Conservation (phyloP, 1,140 invertebrate genomes). For the Zaprionus gabonicus region DNA sequence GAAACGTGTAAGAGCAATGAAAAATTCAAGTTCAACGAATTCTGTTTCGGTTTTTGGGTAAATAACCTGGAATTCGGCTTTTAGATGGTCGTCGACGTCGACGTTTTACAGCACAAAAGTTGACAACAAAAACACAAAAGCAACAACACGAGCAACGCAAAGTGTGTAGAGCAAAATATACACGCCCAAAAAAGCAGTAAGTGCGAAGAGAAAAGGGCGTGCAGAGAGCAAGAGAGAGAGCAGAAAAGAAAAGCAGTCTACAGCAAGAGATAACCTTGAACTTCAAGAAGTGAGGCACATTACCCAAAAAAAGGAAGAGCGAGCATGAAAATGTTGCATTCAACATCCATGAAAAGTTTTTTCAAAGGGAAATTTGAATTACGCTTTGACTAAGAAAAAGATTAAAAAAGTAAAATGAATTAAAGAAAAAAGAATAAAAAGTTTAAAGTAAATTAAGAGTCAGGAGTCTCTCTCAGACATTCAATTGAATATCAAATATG, state of each 20-base stretch:
- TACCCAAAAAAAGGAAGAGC: conserved; percentile 48
- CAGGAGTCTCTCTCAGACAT: too few relatives aligned
- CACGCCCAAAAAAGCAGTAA: conserved; percentile 62
- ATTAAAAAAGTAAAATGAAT: too few relatives aligned
- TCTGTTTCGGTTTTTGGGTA: conserved; percentile 59
- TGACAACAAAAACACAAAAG: conserved; percentile 54
- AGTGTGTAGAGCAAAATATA: conserved; percentile 37
- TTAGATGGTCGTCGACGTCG: conserved; percentile 1
- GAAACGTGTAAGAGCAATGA: conserved; percentile 55
- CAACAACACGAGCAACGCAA: conserved; percentile 31
- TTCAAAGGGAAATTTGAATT: neutral
- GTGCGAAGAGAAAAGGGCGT: conserved; percentile 35
- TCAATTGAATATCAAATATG: too few relatives aligned
- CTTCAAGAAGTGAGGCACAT: conserved; percentile 32
- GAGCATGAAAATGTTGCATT: conserved; percentile 3
- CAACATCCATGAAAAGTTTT: neutral
- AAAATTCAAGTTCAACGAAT: conserved; percentile 80
- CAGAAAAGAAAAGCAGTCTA: neutral
- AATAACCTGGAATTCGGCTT: conserved; percentile 64
- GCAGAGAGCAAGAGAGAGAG: conserved; percentile 3
- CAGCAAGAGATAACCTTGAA: conserved; percentile 44
- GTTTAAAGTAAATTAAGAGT: too few relatives aligned
- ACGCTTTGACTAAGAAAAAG: too few relatives aligned
- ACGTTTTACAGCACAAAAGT: neutral
- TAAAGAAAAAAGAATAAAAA: too few relatives aligned